Conservation (phyloP, 92 coral and sea anemone genomes). For the Umimayanthus chanpuru region DNA sequence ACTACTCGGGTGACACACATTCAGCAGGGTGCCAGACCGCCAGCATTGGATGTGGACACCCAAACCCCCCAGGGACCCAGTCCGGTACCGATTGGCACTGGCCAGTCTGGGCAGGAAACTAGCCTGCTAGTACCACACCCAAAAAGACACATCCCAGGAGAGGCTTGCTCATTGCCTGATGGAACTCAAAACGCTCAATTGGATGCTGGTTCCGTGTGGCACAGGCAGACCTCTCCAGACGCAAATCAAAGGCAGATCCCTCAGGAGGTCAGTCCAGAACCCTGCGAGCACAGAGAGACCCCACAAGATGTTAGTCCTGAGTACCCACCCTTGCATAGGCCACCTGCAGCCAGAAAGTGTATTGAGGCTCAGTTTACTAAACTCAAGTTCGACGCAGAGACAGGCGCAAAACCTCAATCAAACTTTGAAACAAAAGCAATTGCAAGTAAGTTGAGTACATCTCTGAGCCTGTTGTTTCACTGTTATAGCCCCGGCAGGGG, state of each 20-base stretch:
- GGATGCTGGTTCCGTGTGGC: background rate
- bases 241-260: background rate
- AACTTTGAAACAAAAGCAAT: background rate
- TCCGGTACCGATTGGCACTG: background rate
- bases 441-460: background rate
- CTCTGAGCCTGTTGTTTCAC: no score
- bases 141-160: background rate
- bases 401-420: no score
- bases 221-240: background rate
- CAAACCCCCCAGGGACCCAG: background rate
- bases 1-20: background rate
- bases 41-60: background rate
- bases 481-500: no score
- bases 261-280: background rate
- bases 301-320: constrained; percentile 19
- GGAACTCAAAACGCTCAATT: background rate
- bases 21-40: background rate
- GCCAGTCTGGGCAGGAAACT: background rate
- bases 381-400: background rate
- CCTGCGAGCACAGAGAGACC: constrained; percentile 9
- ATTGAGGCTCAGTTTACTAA: constrained; percentile 28
- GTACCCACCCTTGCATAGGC: background rate
- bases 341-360: constrained; percentile 35
- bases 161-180: background rate
- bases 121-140: background rate